These are phyloP conservation scores for Montipora sp. DNA, from an alignment of 64 coral and sea anemone species.

Conservation along the genomic window DNA sequence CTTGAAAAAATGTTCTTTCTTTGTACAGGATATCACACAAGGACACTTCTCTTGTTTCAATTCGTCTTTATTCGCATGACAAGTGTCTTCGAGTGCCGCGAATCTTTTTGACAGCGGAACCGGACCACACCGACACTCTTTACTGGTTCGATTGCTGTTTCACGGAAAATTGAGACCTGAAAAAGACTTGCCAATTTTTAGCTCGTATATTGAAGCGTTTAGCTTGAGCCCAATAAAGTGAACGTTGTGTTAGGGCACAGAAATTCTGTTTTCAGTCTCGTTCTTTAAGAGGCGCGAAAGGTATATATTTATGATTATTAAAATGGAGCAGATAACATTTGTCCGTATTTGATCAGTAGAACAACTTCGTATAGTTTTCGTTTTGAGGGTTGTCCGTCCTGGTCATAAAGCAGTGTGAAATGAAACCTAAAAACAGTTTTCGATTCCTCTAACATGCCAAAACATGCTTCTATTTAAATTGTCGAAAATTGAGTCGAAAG, in stretches of 20 bases:
- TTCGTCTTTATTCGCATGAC: slow-evolving; percentile 27
- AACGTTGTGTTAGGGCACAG: not conserved
- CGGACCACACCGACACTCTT: not conserved
- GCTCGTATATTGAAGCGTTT: not conserved
- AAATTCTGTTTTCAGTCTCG: not conserved
- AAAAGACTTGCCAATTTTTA: slow-evolving; percentile 6
- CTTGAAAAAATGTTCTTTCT: not conserved
- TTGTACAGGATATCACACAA: not conserved
- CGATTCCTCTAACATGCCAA: too few relatives aligned
- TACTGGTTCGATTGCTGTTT: not conserved
- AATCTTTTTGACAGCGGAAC: slow-evolving; percentile 26
- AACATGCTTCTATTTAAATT: too few relatives aligned
- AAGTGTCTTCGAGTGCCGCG: slow-evolving; percentile 7
- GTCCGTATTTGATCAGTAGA: not conserved
- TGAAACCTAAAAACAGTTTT: too few relatives aligned
- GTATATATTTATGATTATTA: too few relatives aligned
- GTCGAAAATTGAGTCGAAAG: too few relatives aligned
- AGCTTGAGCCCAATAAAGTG: not conserved
- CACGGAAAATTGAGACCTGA: not conserved
- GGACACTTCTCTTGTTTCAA: slow-evolving; percentile 24
- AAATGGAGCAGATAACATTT: too few relatives aligned
- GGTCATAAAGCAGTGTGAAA: too few relatives aligned
- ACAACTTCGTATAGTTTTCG: not conserved
- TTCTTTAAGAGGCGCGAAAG: too few relatives aligned
- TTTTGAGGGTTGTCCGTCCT: not conserved